Base-by-base conservation (phyloP, 1,140 invertebrate species). In the Metopolophium dirhodum region DNA sequence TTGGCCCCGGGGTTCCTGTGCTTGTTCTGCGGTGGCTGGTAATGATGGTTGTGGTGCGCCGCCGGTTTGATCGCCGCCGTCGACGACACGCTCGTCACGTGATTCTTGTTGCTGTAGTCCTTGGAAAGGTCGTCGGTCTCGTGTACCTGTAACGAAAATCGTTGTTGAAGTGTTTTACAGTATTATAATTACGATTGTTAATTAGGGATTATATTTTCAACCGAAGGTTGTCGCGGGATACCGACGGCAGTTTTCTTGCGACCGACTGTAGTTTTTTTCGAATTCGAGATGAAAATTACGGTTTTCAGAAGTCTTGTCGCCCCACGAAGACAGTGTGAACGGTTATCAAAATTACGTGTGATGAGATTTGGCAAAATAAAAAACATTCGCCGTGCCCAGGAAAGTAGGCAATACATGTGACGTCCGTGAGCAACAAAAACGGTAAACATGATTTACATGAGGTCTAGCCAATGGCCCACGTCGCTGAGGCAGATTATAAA, bases 91-190 rank as follows among this genome's bases (percentile, higher is more conserved):
- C 90, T 91, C n/a, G 45, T 20, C 47, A 93, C 82, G n/a, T 37
- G 77, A 2, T 93, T 86, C 22, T 93, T 93, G 77, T 37, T 85
- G 47, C 91, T 93, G 47, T 85, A 93, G n/a, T 93, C 91, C 23
- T 93, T 93, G 23, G 77, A 41, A 35, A 93, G n/a, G 47, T 93
- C 91, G 23, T 93, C 91, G 68, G 18, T 18, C n/a, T 93, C 91
- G 35, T 93, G 91, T 7, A 93, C 91, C 91, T 93, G 35, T 85
- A 93, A 90, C 51, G 23, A 45, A 85, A 23, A 45, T 8, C 7
- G 41, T 22, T 41, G 41, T 85, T 85, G 6, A 30, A 68, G 7
- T 57, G 23, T 26, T 26, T 4, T 9, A 9, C 1, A 30, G 23
- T 26, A 2, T 30, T 30, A 30, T 30, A 4, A 11, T 61, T 11